Conservation (phyloP, 2,888 invertebrate species). For the Pachydiplax longipennis region DNA sequence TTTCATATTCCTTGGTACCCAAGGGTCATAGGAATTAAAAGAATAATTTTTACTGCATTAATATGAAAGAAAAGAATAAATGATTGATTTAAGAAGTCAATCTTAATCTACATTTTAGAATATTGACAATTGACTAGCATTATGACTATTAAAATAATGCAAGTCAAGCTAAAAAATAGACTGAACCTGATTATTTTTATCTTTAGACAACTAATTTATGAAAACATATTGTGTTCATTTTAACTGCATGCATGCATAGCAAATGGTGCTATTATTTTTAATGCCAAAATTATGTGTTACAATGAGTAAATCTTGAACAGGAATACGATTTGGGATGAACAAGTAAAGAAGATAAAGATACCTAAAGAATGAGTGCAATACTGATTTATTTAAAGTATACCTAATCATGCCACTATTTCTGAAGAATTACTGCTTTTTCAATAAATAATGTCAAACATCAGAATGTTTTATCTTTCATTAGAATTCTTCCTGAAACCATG, state of each 20-base stretch:
- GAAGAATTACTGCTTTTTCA: neutral
- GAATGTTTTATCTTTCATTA: too few species aligned
- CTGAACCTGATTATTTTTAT: neutral
- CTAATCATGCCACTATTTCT: neutral
- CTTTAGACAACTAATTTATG: neutral
- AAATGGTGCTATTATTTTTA: neutral
- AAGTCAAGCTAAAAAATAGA: neutral
- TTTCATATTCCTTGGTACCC: constrained; percentile 23
- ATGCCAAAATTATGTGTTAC: neutral
- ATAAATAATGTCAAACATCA: too few species aligned
- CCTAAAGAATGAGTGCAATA: neutral
- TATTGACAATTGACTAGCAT: neutral
- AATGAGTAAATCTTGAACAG: neutral
- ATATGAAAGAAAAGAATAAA: neutral
- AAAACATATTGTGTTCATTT: neutral
- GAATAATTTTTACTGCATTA: constrained; percentile 4
- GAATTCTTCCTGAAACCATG: too few species aligned
- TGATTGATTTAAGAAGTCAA: neutral
- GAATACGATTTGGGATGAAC: neutral
- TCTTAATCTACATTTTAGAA: neutral
- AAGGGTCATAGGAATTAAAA: neutral
- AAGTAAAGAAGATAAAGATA: neutral
- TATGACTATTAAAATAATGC: neutral
- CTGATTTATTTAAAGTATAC: neutral
- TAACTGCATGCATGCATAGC: neutral